Base-by-base conservation (phyloP, 2,888 invertebrate species). In the Cerastoderma edule region DNA sequence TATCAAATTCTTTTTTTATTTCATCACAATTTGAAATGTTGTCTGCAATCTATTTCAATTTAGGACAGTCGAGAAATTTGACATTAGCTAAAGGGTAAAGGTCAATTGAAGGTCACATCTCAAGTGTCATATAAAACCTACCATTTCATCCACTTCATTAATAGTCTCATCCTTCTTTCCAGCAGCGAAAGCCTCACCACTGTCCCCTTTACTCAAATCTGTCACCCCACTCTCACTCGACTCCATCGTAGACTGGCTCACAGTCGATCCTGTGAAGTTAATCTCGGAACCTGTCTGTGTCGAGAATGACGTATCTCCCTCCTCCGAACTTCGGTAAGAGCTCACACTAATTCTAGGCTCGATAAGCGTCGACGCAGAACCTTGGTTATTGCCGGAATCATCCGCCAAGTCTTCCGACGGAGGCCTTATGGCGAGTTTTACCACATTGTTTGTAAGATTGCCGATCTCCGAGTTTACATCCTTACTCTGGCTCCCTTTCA, bases 301-400 rank as follows among this genome's bases (percentile, higher is more conserved):
- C 28, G 79, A 75, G 53, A 75, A 72, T 10, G 79, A 75, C 13
- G 78, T 78, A 56, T 79, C 79, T 0, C 32, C 53, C 24, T n/a
- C 60, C 2, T 63, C 28, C 19, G 65, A 57, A 50, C 63, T 70
- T 48, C 56, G 67, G 19, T 74, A 60, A 30, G 71, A 57, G 10
- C 46, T 46, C 5, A 64, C 67, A 65, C 64, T 76, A 4, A 72
- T 28, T 24, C 75, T 33, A n/a, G 60, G 70, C 35, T 67, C 73
- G 8, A 16, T 57, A 28, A 57, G 67, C 33, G 35, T 28, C 24
- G 66, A 67, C 44, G 35, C 48, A 3, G 33, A 24, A 16, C 50
- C 19, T 16, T 67, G 28, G 39, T 73, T 63, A n/a, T 22, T 22
- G 19, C 27, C 50, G 10, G 50, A 50, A 50, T 10, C 2, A 19